Percentiles rank a stretch among this genome's conserved stretches.
Conservation (phyloP, 2,888 invertebrate species). For the Phlogophora meticulosa region DNA sequence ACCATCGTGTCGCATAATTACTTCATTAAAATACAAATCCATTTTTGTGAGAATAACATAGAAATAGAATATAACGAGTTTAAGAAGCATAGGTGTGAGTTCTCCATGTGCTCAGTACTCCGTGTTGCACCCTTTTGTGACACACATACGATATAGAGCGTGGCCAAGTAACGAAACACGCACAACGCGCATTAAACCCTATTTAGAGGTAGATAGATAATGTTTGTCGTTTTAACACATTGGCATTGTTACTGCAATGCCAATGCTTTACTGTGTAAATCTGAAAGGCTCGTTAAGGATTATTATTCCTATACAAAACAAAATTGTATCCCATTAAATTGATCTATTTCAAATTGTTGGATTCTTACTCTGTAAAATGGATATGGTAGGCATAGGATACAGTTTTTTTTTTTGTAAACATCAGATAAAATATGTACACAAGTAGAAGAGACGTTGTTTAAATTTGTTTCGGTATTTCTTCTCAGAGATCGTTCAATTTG, state of each 20-base stretch:
- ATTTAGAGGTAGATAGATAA: slow-evolving; percentile 61
- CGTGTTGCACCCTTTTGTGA: slow-evolving; percentile 57
- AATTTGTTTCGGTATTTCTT: no score
- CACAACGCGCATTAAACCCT: slow-evolving; percentile 71
- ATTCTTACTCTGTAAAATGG: no score
- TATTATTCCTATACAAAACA: no score
- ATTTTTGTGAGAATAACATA: no score
- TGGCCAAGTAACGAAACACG: slow-evolving; percentile 67
- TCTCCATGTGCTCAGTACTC: slow-evolving; percentile 42
- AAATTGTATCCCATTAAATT: no score
- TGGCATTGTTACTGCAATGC: slow-evolving; percentile 20
- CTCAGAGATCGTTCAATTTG: no score
- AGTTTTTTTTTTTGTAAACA: no score
- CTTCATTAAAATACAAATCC: no score
- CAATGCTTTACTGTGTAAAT: not conserved
- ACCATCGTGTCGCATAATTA: no score
- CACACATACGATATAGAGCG: slow-evolving; percentile 63
- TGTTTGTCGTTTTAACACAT: slow-evolving; percentile 53
- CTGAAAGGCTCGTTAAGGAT: not conserved
- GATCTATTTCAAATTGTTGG: not conserved
- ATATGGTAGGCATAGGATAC: no score
- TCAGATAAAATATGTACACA: no score
- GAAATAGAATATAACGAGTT: not conserved
- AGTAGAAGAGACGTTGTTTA: no score
- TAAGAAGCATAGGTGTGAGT: not conserved